Conservation (phyloP, 1,140 invertebrate species). For the Cataglyphis hispanica region DNA sequence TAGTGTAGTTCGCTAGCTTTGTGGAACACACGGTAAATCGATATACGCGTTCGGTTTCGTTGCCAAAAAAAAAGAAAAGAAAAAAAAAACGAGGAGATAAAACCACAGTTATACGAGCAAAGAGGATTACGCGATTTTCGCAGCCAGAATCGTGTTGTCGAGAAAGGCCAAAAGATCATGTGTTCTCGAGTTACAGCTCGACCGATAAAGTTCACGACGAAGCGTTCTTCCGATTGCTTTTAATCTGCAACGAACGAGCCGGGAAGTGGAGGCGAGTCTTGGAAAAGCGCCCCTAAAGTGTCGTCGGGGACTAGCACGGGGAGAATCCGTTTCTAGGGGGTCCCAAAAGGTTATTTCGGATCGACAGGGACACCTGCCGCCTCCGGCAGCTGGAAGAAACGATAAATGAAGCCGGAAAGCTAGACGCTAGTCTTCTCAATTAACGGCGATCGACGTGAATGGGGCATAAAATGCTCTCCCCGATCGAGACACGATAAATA, state of each 20-base stretch:
- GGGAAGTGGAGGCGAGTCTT: conserved; percentile 12
- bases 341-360: conserved; percentile 20
- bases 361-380: conserved; percentile 43
- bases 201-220: conserved; percentile 14
- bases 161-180: conserved; percentile 12
- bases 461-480: conserved; percentile 36
- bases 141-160: conserved; percentile 1
- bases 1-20: conserved; percentile 12
- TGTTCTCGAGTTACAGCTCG: conserved; percentile 21
- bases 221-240: conserved; percentile 53
- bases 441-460: conserved; percentile 49
- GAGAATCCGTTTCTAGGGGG: conserved; percentile 32
- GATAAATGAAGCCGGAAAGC: conserved; percentile 39
- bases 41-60: conserved; percentile 13
- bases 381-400: conserved; percentile 5
- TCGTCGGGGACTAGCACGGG: conserved; percentile 14
- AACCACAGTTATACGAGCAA: conserved; percentile 17
- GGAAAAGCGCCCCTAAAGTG: conserved; percentile 54
- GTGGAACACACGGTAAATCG: neutral
- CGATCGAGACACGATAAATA: conserved; percentile 47
- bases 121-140: conserved; percentile 34
- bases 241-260: conserved; percentile 53
- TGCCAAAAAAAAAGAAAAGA: neutral
- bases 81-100: neutral
- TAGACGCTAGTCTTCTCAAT: conserved; percentile 30